A percentile compares a stretch with the other conserved stretches of the same genome.
Conservation (phyloP, 2,888 invertebrate species). For the Drepanosiphum platanoidis region DNA sequence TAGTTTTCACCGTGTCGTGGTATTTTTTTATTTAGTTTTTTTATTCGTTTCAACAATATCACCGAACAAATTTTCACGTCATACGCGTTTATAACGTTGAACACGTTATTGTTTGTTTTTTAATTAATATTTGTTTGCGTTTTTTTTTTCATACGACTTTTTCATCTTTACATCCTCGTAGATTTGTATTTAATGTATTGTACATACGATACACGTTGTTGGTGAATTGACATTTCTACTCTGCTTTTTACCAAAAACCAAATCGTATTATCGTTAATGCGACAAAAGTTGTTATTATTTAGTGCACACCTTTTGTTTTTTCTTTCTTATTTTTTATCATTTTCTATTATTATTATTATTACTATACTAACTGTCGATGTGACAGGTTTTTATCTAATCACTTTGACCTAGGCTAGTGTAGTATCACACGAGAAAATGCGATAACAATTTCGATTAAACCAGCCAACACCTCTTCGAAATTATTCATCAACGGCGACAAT, state of each 20-base stretch:
- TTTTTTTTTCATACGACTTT: neutral
- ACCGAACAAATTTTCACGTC: neutral
- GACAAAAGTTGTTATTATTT: constrained; percentile 8
- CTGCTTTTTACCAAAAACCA: constrained; percentile 4
- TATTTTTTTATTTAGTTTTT: neutral
- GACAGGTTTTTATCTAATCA: constrained; percentile 1
- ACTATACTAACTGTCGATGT: neutral
- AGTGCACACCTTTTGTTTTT: neutral
- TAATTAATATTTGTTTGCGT: neutral
- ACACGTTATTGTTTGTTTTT: neutral
- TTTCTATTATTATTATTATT: neutral
- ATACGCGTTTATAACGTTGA: no score
- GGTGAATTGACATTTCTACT: neutral
- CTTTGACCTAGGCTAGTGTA: neutral
- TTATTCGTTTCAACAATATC: neutral
- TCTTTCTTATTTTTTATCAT: neutral
- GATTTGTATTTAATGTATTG: no score
- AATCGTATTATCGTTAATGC: constrained; percentile 14
- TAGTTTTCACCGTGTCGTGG: neutral
- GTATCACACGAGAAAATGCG: neutral
- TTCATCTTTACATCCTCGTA: neutral
- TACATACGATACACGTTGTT: constrained; percentile 6
- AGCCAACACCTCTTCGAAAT: neutral
- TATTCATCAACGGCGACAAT: no score
- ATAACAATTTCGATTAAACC: neutral